A percentile compares a stretch with the other conserved stretches of the same genome.
Conservation (phyloP, 2,888 invertebrate genomes). For the Ferrisia virgata region DNA sequence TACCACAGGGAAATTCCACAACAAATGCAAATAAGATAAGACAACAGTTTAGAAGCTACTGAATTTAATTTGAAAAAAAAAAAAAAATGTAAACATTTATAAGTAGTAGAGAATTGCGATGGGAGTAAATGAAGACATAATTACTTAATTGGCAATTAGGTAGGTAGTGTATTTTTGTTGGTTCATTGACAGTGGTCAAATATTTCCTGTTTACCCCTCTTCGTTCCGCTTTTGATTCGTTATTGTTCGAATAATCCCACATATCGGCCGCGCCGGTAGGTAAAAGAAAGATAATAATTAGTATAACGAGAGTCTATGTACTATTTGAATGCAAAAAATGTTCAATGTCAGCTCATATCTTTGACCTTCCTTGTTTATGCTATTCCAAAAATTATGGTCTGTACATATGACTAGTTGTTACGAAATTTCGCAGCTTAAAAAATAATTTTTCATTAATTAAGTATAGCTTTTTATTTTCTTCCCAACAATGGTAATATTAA, state of each 20-base stretch:
- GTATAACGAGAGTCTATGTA: background rate
- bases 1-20: background rate
- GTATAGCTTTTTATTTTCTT: too few relatives aligned
- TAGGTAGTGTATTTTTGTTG: background rate
- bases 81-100: too few relatives aligned
- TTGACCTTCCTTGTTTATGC: background rate
- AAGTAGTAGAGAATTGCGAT: background rate
- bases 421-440: too few relatives aligned
- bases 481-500: too few relatives aligned
- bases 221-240: background rate
- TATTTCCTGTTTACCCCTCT: background rate
- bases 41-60: background rate
- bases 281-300: background rate
- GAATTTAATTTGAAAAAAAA: too few relatives aligned
- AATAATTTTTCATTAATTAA: too few relatives aligned
- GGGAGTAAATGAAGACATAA: background rate
- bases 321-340: background rate
- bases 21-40: background rate
- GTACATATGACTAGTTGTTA: too few relatives aligned
- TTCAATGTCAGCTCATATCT: background rate
- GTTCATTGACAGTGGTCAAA: background rate
- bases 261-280: too few relatives aligned
- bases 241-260: background rate
- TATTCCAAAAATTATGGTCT: background rate
- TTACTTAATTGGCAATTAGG: background rate